These are phyloP conservation scores for Sapayoa aenigma DNA, from an alignment of 2,113 vertebrate genomes.

Conservation along the genomic window DNA sequence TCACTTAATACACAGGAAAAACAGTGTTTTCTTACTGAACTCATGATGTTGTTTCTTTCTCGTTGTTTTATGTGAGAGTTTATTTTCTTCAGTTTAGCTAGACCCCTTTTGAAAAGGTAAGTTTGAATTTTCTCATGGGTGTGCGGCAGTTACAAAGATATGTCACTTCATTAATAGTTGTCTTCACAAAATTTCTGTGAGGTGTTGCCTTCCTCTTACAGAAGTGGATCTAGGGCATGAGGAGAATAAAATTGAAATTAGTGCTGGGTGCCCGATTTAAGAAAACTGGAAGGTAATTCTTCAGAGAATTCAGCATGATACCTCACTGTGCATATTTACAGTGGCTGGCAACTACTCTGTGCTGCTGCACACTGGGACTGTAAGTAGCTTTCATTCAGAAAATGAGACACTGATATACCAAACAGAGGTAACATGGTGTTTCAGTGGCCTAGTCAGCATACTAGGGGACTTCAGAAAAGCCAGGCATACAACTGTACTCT, in stretches of 20 bases:
- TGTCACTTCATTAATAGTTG: background rate
- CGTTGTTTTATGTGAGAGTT: background rate
- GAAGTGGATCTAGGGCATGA: background rate
- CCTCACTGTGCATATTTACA: background rate
- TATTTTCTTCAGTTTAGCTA: background rate
- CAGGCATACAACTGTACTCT: background rate
- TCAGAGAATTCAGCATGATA: background rate
- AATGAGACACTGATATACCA: background rate
- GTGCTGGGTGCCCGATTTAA: background rate
- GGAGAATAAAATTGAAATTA: background rate
- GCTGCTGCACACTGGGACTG: background rate
- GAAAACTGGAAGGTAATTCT: background rate
- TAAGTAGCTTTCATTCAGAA: background rate
- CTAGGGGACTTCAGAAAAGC: background rate
- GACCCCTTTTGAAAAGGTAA: background rate
- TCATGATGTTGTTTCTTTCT: background rate
- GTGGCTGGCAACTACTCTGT: background rate
- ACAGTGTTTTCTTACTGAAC: background rate
- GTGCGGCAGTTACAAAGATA: background rate
- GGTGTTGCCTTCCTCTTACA: background rate
- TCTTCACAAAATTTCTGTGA: background rate
- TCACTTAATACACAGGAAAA: background rate
- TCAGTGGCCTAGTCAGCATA: background rate
- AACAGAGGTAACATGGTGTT: background rate
- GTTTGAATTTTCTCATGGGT: background rate